Evolutionary conservation across 2,797 vertebrate species (phyloP).

Genomic region (Alca torda): DNA sequence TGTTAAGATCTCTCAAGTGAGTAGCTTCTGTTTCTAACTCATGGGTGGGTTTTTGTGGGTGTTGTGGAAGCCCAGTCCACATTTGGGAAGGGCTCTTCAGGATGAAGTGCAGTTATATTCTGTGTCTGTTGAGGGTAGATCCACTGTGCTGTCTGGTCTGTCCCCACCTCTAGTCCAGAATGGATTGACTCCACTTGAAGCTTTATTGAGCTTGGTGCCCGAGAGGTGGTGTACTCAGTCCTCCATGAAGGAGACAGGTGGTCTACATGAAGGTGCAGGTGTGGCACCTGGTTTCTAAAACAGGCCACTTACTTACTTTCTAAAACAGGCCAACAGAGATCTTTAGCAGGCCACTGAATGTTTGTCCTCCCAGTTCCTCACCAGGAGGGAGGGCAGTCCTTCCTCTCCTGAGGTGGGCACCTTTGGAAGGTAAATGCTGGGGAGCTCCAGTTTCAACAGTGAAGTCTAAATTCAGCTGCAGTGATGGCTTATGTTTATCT

Average conservation of each 20-base stretch:
- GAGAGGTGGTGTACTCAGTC: neutral
- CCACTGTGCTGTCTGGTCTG: neutral
- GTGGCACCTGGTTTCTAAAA: neutral
- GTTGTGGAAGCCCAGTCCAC: neutral
- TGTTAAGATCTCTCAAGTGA: constrained; percentile 70
- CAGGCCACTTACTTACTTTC: neutral
- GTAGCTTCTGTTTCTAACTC: neutral
- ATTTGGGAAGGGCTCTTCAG: neutral
- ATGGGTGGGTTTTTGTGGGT: neutral
- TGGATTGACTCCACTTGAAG: neutral
- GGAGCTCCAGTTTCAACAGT: neutral
- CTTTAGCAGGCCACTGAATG: neutral
- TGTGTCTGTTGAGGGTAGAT: neutral
- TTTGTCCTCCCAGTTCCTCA: neutral
- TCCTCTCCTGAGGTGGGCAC: neutral
- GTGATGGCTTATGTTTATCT: neutral
- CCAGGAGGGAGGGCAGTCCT: neutral
- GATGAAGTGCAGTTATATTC: neutral
- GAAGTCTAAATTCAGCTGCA: neutral
- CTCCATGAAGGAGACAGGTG: neutral
- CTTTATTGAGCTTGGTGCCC: neutral
- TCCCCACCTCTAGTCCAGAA: neutral
- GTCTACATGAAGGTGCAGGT: neutral
- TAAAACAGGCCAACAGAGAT: neutral
- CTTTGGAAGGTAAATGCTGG: neutral